Evolutionary conservation across 2,888 invertebrate genomes (phyloP).

Genomic region (Eupeodes luniger): DNA sequence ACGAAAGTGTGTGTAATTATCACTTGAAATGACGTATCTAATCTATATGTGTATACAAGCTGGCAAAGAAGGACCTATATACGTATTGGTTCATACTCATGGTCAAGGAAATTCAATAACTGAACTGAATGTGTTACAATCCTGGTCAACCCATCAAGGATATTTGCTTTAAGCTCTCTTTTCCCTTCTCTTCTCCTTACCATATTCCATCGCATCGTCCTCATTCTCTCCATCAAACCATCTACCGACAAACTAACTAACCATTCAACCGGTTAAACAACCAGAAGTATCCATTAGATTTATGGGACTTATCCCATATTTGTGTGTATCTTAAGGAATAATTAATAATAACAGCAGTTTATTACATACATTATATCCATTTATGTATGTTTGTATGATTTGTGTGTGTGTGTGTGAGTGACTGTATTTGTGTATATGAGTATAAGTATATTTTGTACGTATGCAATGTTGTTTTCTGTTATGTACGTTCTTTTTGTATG

Average conservation of each 20-base stretch:
- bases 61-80: no score
- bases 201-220: no score
- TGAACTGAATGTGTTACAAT: conserved; percentile 25
- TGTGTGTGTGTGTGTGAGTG: background rate
- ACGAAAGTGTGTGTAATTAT: no score
- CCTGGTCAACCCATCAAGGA: conserved; percentile 44
- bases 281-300: conserved; percentile 74
- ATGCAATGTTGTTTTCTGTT: background rate
- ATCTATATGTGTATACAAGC: no score
- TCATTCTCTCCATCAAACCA: background rate
- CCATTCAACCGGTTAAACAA: conserved; percentile 74
- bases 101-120: conserved; percentile 51
- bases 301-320: conserved; percentile 71
- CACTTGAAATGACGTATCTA: no score
- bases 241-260: conserved; percentile 58
- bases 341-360: conserved; percentile 69
- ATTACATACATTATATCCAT: conserved; percentile 15
- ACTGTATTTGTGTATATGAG: background rate
- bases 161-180: background rate
- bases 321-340: conserved; percentile 76
- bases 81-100: background rate
- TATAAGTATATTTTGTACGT: conserved; percentile 26
- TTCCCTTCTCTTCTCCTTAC: no score
- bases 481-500: background rate
- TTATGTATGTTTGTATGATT: background rate